These are phyloP conservation scores for Cryptocephalus primarius DNA, from an alignment of 2,888 invertebrate genomes.

Conservation along the genomic window DNA sequence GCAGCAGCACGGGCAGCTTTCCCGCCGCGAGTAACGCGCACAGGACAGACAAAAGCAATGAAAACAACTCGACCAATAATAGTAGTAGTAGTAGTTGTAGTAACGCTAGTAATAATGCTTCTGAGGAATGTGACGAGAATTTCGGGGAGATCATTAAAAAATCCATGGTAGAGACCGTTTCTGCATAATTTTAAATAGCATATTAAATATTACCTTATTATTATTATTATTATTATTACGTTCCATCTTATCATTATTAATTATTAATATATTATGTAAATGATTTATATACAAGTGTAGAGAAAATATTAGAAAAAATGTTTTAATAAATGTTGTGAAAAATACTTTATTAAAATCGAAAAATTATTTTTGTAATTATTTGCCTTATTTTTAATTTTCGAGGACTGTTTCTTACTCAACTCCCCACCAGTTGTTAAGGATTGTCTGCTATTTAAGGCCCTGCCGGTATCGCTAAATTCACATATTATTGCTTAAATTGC, in stretches of 20 bases:
- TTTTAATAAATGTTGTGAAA: slow-evolving; percentile 41
- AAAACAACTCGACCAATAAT: slow-evolving; percentile 10
- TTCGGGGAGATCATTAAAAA: slow-evolving; percentile 89
- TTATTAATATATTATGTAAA: slow-evolving; percentile 29
- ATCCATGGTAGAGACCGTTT: slow-evolving; percentile 84
- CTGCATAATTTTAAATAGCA: slow-evolving; percentile 44
- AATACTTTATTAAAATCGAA: slow-evolving; percentile 21
- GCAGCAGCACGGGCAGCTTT: neutral
- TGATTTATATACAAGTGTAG: slow-evolving; percentile 38
- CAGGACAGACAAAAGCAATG: slow-evolving; percentile 15
- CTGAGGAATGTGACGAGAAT: slow-evolving; percentile 55
- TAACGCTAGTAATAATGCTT: slow-evolving; percentile 11
- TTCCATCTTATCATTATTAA: slow-evolving; percentile 34
- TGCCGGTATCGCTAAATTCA: too few species aligned
- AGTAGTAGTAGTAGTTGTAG: slow-evolving; percentile 3
- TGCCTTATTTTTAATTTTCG: too few species aligned
- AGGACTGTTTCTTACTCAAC: too few species aligned
- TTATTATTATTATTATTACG: slow-evolving; percentile 29
- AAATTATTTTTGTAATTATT: too few species aligned
- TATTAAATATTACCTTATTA: slow-evolving; percentile 9
- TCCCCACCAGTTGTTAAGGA: too few species aligned
- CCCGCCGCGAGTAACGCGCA: slow-evolving; percentile 11
- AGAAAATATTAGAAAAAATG: slow-evolving; percentile 34
- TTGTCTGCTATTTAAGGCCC: too few species aligned
- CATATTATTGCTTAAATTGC: too few species aligned